Conservation (phyloP, 2,888 invertebrate genomes). For the Cephus nigrinus region DNA sequence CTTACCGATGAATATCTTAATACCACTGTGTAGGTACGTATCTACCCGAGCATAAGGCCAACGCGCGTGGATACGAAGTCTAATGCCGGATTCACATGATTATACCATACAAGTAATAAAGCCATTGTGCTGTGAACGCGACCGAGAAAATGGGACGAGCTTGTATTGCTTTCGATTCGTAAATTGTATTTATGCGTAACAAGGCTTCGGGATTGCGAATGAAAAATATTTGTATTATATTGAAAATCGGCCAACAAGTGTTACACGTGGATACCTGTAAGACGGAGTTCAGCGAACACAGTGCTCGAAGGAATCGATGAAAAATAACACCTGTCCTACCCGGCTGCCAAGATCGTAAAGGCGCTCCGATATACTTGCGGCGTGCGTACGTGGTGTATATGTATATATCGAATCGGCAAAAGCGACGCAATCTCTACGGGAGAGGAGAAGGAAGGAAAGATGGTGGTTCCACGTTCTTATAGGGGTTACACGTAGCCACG, state of each 20-base stretch:
- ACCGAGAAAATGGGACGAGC: background rate
- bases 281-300: background rate
- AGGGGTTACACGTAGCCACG: conserved; percentile 34
- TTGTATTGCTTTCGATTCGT: background rate
- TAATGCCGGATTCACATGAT: conserved; percentile 4
- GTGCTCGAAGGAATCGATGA: conserved; percentile 38
- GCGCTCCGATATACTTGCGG: conserved; percentile 26
- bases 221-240: background rate
- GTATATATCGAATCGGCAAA: conserved; percentile 25
- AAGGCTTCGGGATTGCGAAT: background rate
- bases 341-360: conserved; percentile 41
- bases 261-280: background rate
- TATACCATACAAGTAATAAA: conserved; percentile 15
- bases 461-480: conserved; percentile 8
- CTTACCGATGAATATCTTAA: conserved; percentile 50
- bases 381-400: background rate
- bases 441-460: conserved; percentile 15
- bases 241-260: background rate
- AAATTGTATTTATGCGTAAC: background rate
- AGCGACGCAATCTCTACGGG: conserved; percentile 30
- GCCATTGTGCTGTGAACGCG: conserved; percentile 17
- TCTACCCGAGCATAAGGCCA: conserved; percentile 22
- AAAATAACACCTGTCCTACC: conserved; percentile 47
- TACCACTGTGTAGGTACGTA: conserved; percentile 31
- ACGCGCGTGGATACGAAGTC: background rate